phyloP scores from a whole-genome alignment of 2,888 invertebrate genomes.

The Bruchidius siliquastri region DNA sequence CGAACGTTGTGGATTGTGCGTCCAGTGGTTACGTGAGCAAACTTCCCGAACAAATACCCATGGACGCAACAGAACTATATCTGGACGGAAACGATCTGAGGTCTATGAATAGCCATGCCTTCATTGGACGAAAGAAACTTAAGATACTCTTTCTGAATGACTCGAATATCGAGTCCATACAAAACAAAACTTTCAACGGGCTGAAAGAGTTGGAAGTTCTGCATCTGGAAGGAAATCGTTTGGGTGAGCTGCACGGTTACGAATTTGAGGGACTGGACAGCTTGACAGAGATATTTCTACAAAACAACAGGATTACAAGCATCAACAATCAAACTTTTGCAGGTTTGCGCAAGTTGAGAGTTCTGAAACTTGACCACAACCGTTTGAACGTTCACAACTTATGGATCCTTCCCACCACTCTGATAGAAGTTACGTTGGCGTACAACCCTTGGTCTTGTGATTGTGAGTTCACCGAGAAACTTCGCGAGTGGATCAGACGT shows the following conservation, averaged over 20 bases:
- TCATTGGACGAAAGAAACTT: conserved; percentile 77
- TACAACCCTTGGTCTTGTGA: conserved; percentile 81
- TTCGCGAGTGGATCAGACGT: conserved; percentile 71
- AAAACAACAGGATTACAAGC: conserved; percentile 65
- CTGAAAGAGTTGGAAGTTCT: conserved; percentile 69
- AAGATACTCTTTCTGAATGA: conserved; percentile 72
- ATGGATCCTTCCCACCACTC: conserved; percentile 64
- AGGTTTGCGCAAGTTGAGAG: conserved; percentile 59
- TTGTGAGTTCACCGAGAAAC: conserved; percentile 71
- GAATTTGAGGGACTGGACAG: conserved; percentile 76
- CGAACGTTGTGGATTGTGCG: conserved; percentile 81
- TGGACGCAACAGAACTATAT: conserved; percentile 86
- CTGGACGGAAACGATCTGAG: conserved; percentile 79
- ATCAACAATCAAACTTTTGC: conserved; percentile 70
- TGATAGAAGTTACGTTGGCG: conserved; percentile 63
- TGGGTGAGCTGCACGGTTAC: conserved; percentile 67
- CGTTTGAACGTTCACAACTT: conserved; percentile 63
- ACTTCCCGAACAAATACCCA: conserved; percentile 78
- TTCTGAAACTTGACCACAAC: conserved; percentile 69
- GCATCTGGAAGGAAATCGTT: conserved; percentile 69
- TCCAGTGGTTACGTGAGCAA: conserved; percentile 61
- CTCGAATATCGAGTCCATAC: conserved; percentile 72
- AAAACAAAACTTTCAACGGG: conserved; percentile 83
- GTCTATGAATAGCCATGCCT: conserved; percentile 73
- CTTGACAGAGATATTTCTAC: conserved; percentile 66